These are phyloP conservation scores for Lithophane socia DNA, from an alignment of 2,888 invertebrate genomes.

Conservation along the genomic window DNA sequence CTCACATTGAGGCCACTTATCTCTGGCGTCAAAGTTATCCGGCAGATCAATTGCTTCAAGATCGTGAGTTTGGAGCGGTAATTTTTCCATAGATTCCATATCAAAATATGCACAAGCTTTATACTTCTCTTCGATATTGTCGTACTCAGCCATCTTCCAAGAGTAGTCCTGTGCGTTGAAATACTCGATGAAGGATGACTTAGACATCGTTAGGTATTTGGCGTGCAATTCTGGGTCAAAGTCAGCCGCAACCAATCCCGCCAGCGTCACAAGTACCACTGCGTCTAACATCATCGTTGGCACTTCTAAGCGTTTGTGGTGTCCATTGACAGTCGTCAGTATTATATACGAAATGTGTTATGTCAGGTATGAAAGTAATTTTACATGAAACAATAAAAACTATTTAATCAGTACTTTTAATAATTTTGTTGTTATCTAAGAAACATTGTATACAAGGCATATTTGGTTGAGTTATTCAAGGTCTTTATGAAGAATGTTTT, in stretches of 20 bases:
- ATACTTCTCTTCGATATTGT: not conserved
- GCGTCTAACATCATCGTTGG: not conserved
- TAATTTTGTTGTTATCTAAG: too few relatives aligned
- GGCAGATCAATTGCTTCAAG: conserved; percentile 32
- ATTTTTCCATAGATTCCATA: not conserved
- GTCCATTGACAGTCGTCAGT: not conserved
- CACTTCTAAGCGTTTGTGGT: not conserved
- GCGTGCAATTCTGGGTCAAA: conserved; percentile 20
- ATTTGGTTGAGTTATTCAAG: too few relatives aligned
- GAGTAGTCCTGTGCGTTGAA: conserved; percentile 52
- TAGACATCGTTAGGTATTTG: conserved; percentile 30
- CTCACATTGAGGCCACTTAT: conserved; percentile 46
- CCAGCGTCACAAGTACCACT: conserved; percentile 21
- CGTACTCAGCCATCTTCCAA: conserved; percentile 45
- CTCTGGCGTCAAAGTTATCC: conserved; percentile 46
- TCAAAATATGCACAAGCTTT: not conserved
- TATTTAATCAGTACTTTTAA: too few relatives aligned
- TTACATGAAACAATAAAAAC: too few relatives aligned
- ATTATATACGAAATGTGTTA: conserved; percentile 13
- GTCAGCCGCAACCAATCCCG: not conserved
- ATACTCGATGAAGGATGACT: conserved; percentile 48
- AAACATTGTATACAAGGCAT: too few relatives aligned
- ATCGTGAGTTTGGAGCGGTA: conserved; percentile 7
- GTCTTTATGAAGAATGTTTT: too few relatives aligned
- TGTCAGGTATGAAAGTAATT: not conserved